Evolutionary conservation across 2,797 vertebrate species (phyloP).

Genomic region (Apogon hyalosoma): DNA sequence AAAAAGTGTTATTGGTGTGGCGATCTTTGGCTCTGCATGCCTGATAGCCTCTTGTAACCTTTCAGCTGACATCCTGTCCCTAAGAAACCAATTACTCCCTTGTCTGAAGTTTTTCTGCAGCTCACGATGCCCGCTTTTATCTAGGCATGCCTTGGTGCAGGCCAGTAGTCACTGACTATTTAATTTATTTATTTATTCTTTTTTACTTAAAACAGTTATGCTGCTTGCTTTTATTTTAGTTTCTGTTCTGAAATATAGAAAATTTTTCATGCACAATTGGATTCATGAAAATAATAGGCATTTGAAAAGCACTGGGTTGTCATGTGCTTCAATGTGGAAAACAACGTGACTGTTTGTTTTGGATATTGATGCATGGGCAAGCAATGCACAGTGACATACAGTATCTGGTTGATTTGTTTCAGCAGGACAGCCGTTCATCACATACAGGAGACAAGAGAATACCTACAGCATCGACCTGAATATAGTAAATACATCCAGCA

Average conservation of each 20-base stretch:
- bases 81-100: slow-evolving; percentile 84
- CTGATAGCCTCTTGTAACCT: slow-evolving; percentile 67
- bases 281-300: slow-evolving; percentile 39
- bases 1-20: slow-evolving; percentile 51
- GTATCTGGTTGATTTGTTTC: slow-evolving; percentile 43
- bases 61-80: slow-evolving; percentile 73
- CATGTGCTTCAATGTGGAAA: slow-evolving; percentile 36
- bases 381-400: slow-evolving; percentile 14
- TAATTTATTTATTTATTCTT: slow-evolving; percentile 31
- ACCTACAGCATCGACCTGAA: slow-evolving; percentile 23
- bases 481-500: slow-evolving; percentile 22
- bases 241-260: slow-evolving; percentile 20
- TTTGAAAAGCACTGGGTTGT: slow-evolving; percentile 38
- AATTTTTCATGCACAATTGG: slow-evolving; percentile 29
- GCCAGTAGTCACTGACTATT: slow-evolving; percentile 62
- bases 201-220: slow-evolving; percentile 33
- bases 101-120: slow-evolving; percentile 66
- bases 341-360: slow-evolving; percentile 43
- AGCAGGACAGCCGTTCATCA: slow-evolving; percentile 19
- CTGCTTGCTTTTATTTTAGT: slow-evolving; percentile 3
- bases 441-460: slow-evolving; percentile 27
- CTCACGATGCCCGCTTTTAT: slow-evolving; percentile 77
- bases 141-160: slow-evolving; percentile 51
- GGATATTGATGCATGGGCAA: slow-evolving; percentile 41
- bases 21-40: slow-evolving; percentile 52